These are phyloP conservation scores for Ceyx margarethae DNA, from an alignment of 2,113 vertebrate species.

Conservation along the genomic window DNA sequence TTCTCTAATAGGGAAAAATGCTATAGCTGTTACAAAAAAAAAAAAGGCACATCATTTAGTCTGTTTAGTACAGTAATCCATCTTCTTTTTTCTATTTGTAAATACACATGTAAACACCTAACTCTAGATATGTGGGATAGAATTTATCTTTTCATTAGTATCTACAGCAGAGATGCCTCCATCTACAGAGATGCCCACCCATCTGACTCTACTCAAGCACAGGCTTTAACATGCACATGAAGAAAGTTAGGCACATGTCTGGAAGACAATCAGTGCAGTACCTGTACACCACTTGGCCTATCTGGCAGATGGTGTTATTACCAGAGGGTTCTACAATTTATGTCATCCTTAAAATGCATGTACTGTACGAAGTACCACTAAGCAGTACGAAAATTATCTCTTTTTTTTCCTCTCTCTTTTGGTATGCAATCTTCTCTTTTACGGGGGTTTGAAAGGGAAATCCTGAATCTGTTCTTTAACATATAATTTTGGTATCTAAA, in stretches of 20 bases:
- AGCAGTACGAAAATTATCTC: background rate
- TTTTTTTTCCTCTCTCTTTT: background rate
- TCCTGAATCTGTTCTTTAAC: constrained; percentile 42
- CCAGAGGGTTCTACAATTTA: background rate
- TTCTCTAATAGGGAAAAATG: background rate
- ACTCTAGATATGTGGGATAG: background rate
- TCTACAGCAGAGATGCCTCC: background rate
- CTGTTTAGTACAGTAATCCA: background rate
- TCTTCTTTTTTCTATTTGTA: background rate
- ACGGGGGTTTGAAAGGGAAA: constrained; percentile 40
- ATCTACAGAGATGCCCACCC: background rate
- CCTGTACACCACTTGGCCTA: background rate
- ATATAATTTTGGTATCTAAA: constrained; percentile 65
- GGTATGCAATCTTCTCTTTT: constrained; percentile 15
- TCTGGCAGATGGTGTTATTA: background rate
- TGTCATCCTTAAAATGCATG: background rate
- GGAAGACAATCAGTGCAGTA: background rate
- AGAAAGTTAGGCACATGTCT: background rate
- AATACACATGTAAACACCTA: background rate
- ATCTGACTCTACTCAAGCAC: background rate
- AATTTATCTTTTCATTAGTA: background rate
- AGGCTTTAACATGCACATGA: background rate
- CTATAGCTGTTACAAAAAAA: background rate
- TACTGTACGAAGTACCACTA: background rate
- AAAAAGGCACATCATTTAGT: background rate